These are phyloP conservation scores for Trichogramma pretiosum DNA, from an alignment of 1,140 invertebrate genomes.

Conservation along the genomic window DNA sequence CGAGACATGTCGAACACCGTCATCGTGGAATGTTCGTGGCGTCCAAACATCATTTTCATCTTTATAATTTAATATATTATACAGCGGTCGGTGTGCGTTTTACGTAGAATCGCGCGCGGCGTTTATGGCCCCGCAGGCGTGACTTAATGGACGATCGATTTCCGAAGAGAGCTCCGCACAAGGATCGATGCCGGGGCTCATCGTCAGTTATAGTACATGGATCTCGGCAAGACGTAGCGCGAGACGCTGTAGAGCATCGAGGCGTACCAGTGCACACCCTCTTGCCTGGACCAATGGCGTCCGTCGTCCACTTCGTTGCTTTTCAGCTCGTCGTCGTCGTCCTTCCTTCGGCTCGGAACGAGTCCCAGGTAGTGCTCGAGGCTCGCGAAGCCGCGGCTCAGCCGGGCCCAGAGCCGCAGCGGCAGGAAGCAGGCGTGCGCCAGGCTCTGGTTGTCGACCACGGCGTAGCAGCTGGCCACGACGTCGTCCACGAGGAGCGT, in stretches of 20 bases:
- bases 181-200: neutral
- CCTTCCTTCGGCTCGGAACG: constrained; percentile 3
- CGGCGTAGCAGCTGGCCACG: constrained; percentile 88
- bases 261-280: constrained; percentile 82
- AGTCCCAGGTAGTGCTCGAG: neutral
- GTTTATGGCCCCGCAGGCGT: too few species aligned
- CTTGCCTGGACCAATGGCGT: too few species aligned
- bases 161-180: neutral
- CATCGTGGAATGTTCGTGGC: too few species aligned
- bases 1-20: too few species aligned
- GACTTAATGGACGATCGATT: too few species aligned
- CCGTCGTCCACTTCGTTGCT: constrained; percentile 5
- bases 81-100: too few species aligned
- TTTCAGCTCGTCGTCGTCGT: neutral
- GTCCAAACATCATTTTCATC: too few species aligned
- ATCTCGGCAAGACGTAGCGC: constrained; percentile 55
- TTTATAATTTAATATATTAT: too few species aligned
- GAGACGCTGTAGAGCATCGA: constrained; percentile 65
- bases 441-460: constrained; percentile 72
- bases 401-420: constrained; percentile 49
- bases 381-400: constrained; percentile 34
- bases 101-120: too few species aligned
- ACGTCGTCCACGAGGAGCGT: constrained; percentile 86
- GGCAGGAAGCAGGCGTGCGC: constrained; percentile 81
- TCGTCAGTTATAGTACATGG: constrained; percentile 29